Percentiles rank a stretch among this genome's conserved stretches.
These are phyloP conservation scores for Vanessa atalanta DNA, from an alignment of 1,140 invertebrate genomes.

Conservation along the genomic window DNA sequence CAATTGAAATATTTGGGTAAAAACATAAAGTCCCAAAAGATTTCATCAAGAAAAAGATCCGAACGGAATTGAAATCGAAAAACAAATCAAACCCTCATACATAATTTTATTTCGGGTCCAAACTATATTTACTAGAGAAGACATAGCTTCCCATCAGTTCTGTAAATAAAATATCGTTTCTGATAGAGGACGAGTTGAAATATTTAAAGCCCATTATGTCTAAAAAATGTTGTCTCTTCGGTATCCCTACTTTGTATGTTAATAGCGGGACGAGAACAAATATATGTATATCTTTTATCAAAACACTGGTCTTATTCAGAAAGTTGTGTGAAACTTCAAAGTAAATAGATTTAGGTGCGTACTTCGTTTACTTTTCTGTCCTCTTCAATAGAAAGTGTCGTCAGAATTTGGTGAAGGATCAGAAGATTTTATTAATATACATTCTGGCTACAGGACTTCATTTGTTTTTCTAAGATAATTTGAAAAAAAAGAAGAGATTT, in stretches of 20 bases:
- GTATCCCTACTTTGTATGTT: slow-evolving; percentile 37
- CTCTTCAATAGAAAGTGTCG: not conserved
- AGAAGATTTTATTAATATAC: not conserved
- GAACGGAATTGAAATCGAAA: slow-evolving; percentile 1
- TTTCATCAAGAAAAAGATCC: not conserved
- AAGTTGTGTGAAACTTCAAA: slow-evolving; percentile 10
- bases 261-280: slow-evolving; percentile 27
- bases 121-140: slow-evolving; percentile 18
- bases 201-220: slow-evolving; percentile 40
- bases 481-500: too few relatives aligned
- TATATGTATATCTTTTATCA: slow-evolving; percentile 33
- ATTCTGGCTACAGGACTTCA: too few relatives aligned
- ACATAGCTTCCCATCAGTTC: slow-evolving; percentile 1
- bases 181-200: slow-evolving; percentile 38
- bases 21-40: not conserved
- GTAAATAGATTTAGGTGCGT: slow-evolving; percentile 17
- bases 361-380: slow-evolving; percentile 14
- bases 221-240: slow-evolving; percentile 22
- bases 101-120: slow-evolving; percentile 22
- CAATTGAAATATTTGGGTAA: not conserved
- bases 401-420: slow-evolving; percentile 7
- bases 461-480: too few relatives aligned
- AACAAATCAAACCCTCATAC: slow-evolving; percentile 28
- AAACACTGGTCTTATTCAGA: slow-evolving; percentile 32
- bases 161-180: slow-evolving; percentile 35